Evolutionary conservation across 2,113 vertebrate genomes (phyloP), one percentile per base, ranked within the genome.

Genomic region (Lasiurus cinereus): DNA sequence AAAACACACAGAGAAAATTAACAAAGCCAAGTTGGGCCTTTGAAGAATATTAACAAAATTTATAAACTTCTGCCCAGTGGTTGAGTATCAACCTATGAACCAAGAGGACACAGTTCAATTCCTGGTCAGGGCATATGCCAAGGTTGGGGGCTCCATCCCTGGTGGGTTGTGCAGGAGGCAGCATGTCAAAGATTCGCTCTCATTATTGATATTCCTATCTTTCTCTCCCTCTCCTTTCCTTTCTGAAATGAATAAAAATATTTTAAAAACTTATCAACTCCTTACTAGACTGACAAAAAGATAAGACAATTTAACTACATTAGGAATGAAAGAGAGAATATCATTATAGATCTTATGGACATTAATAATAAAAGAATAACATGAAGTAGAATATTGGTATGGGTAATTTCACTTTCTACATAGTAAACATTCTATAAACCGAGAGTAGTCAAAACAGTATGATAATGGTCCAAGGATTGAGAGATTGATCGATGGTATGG

Each of bases 1-100:
- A 80, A 88, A 94, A 89, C 12, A 76, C 94, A 22, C 8, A 59
- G 18, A 93, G 22, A 93, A 95, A 88, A 88, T 91, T 66, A 79
- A 64, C 48, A 96, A 83, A 93, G 5, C 46, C 22, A 50, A 93
- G 24, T 56, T 92, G 21, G 36, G 54, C 83, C 62, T 94, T 93
- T 76, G 72, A 91, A 85, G 91, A 84, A 78, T 80, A 82, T 43
- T 88, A 54, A 43, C 48, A 64, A 46, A 83, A 84, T 46, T 91
- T 48, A 77, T 79, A 46, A 93, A 93, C 56, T 56, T 19, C 19
- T 59, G 56, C 56, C 56, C 21, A 10, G 56, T 59, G 56, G 56
- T 59, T 59, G 56, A 24, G 21, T 19, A 59, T 59, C 56, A 59
- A 1, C 21, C 56, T 59, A 24, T 59, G 56, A 59, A 59, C 56